These are phyloP conservation scores for Zygaena filipendulae DNA, from an alignment of 2,888 invertebrate species.

Conservation along the genomic window DNA sequence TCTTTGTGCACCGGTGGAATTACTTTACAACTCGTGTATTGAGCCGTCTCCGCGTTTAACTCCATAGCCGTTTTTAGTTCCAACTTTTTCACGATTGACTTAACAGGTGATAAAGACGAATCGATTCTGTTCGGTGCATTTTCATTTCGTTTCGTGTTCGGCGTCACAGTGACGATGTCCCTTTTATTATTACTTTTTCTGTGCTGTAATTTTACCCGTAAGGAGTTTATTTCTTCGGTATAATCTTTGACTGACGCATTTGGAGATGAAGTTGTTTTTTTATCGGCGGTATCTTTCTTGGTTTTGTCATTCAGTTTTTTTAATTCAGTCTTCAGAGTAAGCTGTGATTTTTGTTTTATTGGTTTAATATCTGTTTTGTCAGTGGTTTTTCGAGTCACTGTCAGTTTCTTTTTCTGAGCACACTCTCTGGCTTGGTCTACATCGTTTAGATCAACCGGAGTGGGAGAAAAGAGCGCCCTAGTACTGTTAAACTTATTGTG, in stretches of 20 bases:
- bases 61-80: slow-evolving; percentile 58
- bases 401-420: slow-evolving; percentile 59
- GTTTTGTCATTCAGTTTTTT: slow-evolving; percentile 48
- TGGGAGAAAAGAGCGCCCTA: slow-evolving; percentile 65
- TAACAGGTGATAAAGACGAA: slow-evolving; percentile 55
- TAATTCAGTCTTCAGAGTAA: slow-evolving; percentile 46
- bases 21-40: slow-evolving; percentile 54
- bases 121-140: slow-evolving; percentile 40
- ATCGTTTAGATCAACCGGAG: slow-evolving; percentile 66
- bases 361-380: slow-evolving; percentile 51
- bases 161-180: slow-evolving; percentile 34
- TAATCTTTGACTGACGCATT: slow-evolving; percentile 52
- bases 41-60: slow-evolving; percentile 42
- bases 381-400: slow-evolving; percentile 35
- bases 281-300: slow-evolving; percentile 48
- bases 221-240: slow-evolving; percentile 58
- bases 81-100: slow-evolving; percentile 58
- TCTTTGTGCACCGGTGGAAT: slow-evolving; percentile 60
- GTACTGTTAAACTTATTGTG: slow-evolving; percentile 61
- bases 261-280: slow-evolving; percentile 39
- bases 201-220: slow-evolving; percentile 60
- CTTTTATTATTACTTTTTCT: slow-evolving; percentile 53
- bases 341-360: slow-evolving; percentile 57
- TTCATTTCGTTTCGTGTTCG: slow-evolving; percentile 43
- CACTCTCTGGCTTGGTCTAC: slow-evolving; percentile 67